Conservation (phyloP, 2,797 vertebrate genomes). For the Fratercula arctica region DNA sequence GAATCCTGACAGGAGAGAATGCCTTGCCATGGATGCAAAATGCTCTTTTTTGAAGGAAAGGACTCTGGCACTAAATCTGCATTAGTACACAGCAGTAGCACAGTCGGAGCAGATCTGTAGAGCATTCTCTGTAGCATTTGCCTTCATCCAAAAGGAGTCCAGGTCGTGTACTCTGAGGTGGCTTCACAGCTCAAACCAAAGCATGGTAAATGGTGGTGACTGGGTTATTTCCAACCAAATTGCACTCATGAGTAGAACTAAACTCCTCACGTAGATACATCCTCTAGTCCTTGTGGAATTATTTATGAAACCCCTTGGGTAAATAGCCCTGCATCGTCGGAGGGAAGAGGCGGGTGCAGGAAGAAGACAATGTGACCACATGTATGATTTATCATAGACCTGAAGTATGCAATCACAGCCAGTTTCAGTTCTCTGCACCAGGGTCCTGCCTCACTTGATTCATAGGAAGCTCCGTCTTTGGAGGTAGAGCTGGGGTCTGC, state of each 20-base stretch:
- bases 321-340: not conserved
- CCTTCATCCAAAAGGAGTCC: not conserved
- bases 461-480: not conserved
- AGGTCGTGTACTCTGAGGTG: not conserved
- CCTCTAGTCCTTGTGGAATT: not conserved
- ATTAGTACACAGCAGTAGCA: not conserved
- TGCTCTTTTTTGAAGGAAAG: not conserved
- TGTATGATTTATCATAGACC: not conserved
- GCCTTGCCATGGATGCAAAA: not conserved
- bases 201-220: fast-evolving
- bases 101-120: not conserved
- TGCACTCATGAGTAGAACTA: not conserved
- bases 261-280: not conserved
- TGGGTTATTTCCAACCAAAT: not conserved
- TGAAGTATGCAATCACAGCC: not conserved
- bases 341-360: not conserved
- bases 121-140: not conserved
- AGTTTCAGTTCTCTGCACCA: not conserved
- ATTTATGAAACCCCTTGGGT: not conserved
- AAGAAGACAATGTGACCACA: not conserved
- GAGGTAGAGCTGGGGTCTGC: not conserved
- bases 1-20: not conserved
- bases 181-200: not conserved
- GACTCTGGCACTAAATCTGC: not conserved
- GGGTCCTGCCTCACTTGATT: not conserved